Conservation (phyloP, 2,113 vertebrate genomes). For the Actinemys pallida region DNA sequence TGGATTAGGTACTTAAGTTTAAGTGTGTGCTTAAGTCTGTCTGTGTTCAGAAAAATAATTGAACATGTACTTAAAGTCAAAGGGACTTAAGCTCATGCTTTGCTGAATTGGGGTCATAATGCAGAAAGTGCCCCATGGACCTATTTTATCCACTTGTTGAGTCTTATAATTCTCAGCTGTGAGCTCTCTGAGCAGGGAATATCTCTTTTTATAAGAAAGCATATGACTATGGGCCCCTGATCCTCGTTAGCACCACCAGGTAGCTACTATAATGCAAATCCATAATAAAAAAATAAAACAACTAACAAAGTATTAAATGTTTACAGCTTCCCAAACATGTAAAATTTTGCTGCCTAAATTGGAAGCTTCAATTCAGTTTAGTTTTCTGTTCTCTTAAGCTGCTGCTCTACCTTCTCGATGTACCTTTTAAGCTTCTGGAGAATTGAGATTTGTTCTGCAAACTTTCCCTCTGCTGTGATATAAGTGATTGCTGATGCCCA, state of each 20-base stretch:
- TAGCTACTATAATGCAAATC: neutral
- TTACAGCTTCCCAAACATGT: neutral
- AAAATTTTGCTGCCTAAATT: neutral
- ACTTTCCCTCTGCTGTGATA: fast-evolving
- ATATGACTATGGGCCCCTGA: neutral
- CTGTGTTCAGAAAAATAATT: no score
- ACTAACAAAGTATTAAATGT: neutral
- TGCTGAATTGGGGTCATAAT: no score
- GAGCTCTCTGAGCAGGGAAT: no score
- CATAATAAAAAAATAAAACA: neutral
- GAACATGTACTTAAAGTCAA: no score
- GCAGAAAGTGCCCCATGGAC: no score
- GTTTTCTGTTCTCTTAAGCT: neutral
- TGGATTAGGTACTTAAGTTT: no score
- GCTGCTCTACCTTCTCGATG: neutral
- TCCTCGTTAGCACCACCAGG: neutral
- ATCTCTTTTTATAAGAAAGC: no score
- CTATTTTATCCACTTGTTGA: no score
- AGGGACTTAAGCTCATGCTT: no score
- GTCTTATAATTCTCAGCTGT: no score
- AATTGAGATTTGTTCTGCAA: neutral
- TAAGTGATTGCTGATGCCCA: neutral
- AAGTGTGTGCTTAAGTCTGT: no score
- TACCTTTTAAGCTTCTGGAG: neutral
- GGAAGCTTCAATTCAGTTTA: neutral